Evolutionary conservation across 2,797 vertebrate species (phyloP), one percentile per base, ranked within the genome.

Genomic region (Sebastes miniatus): DNA sequence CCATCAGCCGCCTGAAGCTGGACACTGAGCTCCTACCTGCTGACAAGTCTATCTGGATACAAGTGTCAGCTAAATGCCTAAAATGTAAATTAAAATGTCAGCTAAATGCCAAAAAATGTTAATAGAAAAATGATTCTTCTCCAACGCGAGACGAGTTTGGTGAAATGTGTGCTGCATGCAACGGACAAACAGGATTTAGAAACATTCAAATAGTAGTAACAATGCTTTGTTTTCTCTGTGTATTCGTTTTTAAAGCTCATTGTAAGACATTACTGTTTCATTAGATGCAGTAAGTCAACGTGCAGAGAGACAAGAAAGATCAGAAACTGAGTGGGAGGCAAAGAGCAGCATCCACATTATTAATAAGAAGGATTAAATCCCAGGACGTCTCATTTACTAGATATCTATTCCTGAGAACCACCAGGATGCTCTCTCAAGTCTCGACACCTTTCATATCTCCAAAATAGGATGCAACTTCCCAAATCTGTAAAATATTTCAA

Each of bases 351-450:
- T 13, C 32, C 34, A 73, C 20, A 50, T 79, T 63, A 73, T 73
- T 86, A 57, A 80, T 67, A 25, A 68, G 20, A 13, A 10, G 47
- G 52, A 76, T 62, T 34, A 80, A 86, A 80, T 69, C 86, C 88
- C 77, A 66, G 34, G 74, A 80, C 3, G 3, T 70, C 85, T 86
- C 68, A 82, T 87, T 87, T 87, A 73, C 34, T 22, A 29, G 16
- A 73, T 29, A 64, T 77, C 56, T 76, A 24, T 78, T 74, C 47
- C 54, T 58, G 71, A 59, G 39, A 47, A 74, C 10, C 62, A 81
- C 65, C 12, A 59, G 64, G 24, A 74, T 39, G 9, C 65, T 81
- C 64, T 72, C 72, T 67, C 56, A 54, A 56, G 62, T 72, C 43
- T 11, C 4, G 4, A 52, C 75, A 63, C 62, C 62, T 73, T 67